Conservation (phyloP, 1,140 invertebrate genomes). For the Pseudobourletiella spinata region DNA sequence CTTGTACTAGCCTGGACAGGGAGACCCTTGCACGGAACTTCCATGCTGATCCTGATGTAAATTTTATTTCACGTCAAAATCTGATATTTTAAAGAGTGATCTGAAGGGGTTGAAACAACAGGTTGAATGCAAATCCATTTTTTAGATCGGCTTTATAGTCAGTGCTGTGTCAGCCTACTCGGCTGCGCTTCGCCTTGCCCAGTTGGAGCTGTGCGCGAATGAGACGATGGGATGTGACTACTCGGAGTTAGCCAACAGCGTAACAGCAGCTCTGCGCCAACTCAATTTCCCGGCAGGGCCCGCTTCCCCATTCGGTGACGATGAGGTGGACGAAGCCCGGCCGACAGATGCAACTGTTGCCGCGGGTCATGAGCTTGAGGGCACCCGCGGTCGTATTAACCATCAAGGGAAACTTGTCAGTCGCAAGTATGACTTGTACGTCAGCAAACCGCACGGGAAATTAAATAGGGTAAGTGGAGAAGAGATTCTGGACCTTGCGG, state of each 20-base stretch:
- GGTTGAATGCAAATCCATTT: too few species aligned
- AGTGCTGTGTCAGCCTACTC: slow-evolving; percentile 39
- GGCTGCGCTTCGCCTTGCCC: slow-evolving; percentile 37
- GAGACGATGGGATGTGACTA: slow-evolving; percentile 15
- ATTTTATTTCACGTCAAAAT: too few species aligned
- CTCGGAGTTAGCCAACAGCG: slow-evolving; percentile 18
- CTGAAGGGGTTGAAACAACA: too few species aligned
- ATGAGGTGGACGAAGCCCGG: slow-evolving; percentile 14
- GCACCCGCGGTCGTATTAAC: slow-evolving; percentile 31
- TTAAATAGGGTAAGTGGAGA: slow-evolving; percentile 33
- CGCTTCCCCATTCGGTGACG: neutral
- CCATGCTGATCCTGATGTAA: slow-evolving; percentile 34
- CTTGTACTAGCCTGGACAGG: slow-evolving; percentile 27
- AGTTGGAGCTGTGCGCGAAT: slow-evolving; percentile 35
- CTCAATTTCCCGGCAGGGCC: slow-evolving; percentile 32
- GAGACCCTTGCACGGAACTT: slow-evolving; percentile 25
- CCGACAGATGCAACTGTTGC: slow-evolving; percentile 29
- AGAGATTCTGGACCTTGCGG: neutral
- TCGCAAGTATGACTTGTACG: slow-evolving; percentile 35
- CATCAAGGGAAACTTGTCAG: slow-evolving; percentile 35
- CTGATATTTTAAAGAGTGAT: too few species aligned
- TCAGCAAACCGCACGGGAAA: slow-evolving; percentile 25
- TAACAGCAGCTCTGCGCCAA: slow-evolving; percentile 26
- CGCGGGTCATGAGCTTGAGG: slow-evolving; percentile 34
- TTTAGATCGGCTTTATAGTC: slow-evolving; percentile 37